These are phyloP conservation scores for Brachypteracias leptosomus DNA, from an alignment of 2,113 vertebrate species.

Conservation along the genomic window DNA sequence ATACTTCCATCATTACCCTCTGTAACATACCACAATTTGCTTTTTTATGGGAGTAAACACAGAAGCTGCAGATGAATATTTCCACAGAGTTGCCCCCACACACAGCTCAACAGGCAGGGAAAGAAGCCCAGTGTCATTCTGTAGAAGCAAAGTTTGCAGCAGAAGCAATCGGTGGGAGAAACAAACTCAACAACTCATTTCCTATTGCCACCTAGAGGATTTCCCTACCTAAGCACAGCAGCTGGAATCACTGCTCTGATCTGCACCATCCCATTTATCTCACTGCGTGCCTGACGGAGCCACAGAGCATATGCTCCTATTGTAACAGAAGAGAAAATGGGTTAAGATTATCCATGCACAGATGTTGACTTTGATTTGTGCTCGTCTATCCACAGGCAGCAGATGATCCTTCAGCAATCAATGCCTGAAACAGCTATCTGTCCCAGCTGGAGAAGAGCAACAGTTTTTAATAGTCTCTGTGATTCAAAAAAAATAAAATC, in stretches of 20 bases:
- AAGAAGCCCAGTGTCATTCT: not conserved
- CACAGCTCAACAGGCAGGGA: not conserved
- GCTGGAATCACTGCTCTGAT: not conserved
- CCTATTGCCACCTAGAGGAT: conserved; percentile 56
- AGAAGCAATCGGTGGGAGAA: not conserved
- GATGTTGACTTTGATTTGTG: conserved; percentile 56
- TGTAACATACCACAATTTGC: not conserved
- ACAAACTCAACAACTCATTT: not conserved
- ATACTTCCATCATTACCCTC: not conserved
- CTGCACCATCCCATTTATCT: not conserved
- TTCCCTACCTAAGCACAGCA: not conserved
- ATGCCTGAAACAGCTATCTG: not conserved
- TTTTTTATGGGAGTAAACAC: not conserved
- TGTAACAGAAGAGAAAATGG: conserved; percentile 6
- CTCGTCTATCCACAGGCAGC: conserved; percentile 7
- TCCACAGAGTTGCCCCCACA: accelerated
- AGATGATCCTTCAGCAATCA: conserved; percentile 23
- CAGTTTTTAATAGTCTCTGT: not conserved
- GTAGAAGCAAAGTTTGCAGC: not conserved
- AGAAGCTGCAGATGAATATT: not conserved
- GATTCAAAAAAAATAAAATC: not conserved
- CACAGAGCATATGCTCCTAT: not conserved
- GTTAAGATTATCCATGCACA: conserved; percentile 13
- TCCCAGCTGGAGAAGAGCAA: conserved; percentile 12
- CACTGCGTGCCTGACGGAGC: not conserved